Evolutionary conservation across 1,140 invertebrate species (phyloP), one percentile per base, ranked within the genome.

Genomic region (Diabrotica undecimpunctata): DNA sequence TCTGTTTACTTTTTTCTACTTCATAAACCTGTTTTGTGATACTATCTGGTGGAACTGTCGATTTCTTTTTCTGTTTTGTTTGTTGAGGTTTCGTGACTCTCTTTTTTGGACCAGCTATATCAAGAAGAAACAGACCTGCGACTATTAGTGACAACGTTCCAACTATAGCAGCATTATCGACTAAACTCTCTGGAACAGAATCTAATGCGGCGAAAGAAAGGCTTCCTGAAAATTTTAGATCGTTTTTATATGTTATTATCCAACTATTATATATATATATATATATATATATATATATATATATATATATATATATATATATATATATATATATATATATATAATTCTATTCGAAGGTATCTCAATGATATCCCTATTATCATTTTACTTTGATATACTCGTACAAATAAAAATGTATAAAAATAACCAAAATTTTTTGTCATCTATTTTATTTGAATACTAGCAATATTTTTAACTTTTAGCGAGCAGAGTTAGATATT

Each of bases 81-180:
- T 57, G 65, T 46, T 64, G 71, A 12, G 64, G 25, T 7, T 68
- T 59, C 46, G 55, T 35, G 4, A 41, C 10, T 10, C 51, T 81
- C 41, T 61, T 67, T 61, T 67, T 83, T 3, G 83, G 83, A 5
- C 81, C 82, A 67, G 82, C 83, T 10, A 87, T 78, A 72, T 91
- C 88, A n/a, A 86, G 73, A 6, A 91, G 81, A 77, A 90, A 90
- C 4, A 90, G 79, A 2, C 86, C 81, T 2, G 85, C 88, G 0
- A 87, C 88, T 7, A 87, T 62, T 6, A 90, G 76, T n/a, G 88
- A 86, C 5, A 90, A 77, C 8, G 83, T 82, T 0, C 88, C 88
- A 11, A 90, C 80, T 14, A 90, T 83, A 0, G 87, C 84, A 0
- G 87, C 88, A 75, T 90, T 90, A 67, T 88, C 87, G 6, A 89